Percentiles rank a stretch among this genome's conserved stretches.
These are phyloP conservation scores for Climacteris rufus DNA, from an alignment of 2,113 vertebrate species.

Conservation along the genomic window DNA sequence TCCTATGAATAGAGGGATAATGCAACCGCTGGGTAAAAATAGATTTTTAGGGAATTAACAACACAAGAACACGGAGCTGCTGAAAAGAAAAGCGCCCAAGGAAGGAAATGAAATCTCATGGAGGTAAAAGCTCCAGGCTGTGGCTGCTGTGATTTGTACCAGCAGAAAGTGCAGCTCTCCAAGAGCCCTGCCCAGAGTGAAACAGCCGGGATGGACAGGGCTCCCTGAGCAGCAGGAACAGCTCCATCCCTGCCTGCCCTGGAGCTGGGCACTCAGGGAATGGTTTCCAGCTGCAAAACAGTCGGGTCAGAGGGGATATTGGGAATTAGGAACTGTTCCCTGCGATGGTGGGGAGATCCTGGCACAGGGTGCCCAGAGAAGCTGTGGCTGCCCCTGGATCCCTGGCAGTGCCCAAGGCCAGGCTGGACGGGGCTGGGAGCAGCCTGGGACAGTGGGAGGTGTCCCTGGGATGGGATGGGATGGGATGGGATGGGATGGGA, in stretches of 20 bases:
- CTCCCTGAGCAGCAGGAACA: no score
- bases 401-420: not conserved
- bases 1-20: not conserved
- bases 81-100: not conserved
- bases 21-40: not conserved
- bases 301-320: accelerated
- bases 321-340: not conserved
- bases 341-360: not conserved
- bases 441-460: not conserved
- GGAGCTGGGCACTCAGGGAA: no score
- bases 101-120: not conserved
- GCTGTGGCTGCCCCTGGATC: not conserved
- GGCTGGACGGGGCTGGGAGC: not conserved
- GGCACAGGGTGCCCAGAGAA: not conserved
- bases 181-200: not conserved
- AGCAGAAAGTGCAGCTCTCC: not conserved
- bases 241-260: no score
- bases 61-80: not conserved
- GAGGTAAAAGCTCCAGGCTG: not conserved
- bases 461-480: not conserved
- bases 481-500: accelerated
- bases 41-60: not conserved
- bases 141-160: accelerated
- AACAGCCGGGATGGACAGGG: not conserved
- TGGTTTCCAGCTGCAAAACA: accelerated